phyloP scores from a whole-genome alignment of 2,113 vertebrate species.

The Nibea coibor region DNA sequence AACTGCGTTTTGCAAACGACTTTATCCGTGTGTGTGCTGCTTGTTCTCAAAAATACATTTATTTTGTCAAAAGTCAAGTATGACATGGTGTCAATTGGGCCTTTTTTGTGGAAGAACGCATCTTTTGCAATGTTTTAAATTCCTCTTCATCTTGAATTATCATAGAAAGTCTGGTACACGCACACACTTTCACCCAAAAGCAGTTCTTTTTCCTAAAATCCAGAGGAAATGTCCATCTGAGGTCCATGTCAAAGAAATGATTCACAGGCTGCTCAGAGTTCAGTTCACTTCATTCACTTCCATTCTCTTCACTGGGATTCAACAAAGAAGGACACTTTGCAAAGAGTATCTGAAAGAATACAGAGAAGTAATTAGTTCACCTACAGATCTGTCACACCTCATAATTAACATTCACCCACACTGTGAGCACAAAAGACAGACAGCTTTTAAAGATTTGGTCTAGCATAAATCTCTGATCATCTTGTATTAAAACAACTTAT shows the following conservation, averaged over 20 bases:
- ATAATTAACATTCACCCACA: background rate
- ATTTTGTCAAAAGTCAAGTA: background rate
- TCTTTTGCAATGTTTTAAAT: background rate
- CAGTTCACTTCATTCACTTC: background rate
- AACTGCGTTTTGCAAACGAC: background rate
- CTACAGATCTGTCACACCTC: background rate
- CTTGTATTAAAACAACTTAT: background rate
- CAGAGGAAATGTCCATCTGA: background rate
- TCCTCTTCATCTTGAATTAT: background rate
- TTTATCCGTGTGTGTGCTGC: constrained; percentile 7
- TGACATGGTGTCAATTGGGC: background rate
- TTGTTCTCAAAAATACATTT: background rate
- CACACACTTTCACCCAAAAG: background rate
- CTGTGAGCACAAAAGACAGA: background rate
- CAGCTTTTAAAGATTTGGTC: background rate
- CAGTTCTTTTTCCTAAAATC: background rate
- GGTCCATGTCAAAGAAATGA: background rate
- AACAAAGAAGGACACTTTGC: constrained; percentile 88
- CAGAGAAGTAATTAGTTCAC: constrained; percentile 7
- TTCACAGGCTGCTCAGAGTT: background rate
- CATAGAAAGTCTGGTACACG: background rate
- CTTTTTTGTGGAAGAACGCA: background rate
- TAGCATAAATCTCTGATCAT: background rate
- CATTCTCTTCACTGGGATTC: constrained; percentile 72
- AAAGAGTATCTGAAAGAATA: constrained; percentile 83